Conservation (phyloP, 2,888 invertebrate species). For the Xiphydria camelus region DNA sequence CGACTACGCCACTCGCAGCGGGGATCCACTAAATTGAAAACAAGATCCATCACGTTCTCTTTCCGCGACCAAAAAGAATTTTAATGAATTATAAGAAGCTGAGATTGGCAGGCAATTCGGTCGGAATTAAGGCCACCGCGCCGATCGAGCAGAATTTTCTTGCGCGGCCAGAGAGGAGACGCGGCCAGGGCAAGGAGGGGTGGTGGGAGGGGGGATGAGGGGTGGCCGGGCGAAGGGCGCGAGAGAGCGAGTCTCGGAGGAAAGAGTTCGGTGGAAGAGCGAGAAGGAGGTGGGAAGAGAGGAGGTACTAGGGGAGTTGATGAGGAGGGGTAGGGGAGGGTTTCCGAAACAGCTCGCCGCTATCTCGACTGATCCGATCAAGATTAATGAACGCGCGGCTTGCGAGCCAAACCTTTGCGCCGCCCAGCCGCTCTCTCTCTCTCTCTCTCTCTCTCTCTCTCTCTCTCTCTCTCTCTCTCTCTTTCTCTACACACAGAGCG, state of each 20-base stretch:
- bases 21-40: constrained; percentile 57
- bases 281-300: constrained; percentile 17
- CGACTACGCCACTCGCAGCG: constrained; percentile 42
- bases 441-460: constrained; percentile 18
- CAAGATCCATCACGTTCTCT: constrained; percentile 58
- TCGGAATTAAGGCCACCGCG: constrained; percentile 29
- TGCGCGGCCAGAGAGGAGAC: not conserved
- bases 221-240: constrained; percentile 16
- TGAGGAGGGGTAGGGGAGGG: constrained; percentile 46
- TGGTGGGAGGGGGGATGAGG: constrained; percentile 34
- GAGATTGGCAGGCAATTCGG: constrained; percentile 43
- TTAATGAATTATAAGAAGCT: constrained; percentile 55
- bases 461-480: too few relatives aligned
- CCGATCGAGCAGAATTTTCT: constrained; percentile 8
- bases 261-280: constrained; percentile 19
- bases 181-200: constrained; percentile 23
- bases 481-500: constrained; percentile 13
- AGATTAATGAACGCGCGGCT: constrained; percentile 64
- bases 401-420: constrained; percentile 58
- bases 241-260: constrained; percentile 14
- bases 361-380: constrained; percentile 57
- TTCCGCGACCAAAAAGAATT: constrained; percentile 53
- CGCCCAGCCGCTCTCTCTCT: constrained; percentile 30
- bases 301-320: constrained; percentile 29
- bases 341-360: constrained; percentile 58